Evolutionary conservation across 2,113 vertebrate genomes (phyloP).

Genomic region (Tonatia bakeri): DNA sequence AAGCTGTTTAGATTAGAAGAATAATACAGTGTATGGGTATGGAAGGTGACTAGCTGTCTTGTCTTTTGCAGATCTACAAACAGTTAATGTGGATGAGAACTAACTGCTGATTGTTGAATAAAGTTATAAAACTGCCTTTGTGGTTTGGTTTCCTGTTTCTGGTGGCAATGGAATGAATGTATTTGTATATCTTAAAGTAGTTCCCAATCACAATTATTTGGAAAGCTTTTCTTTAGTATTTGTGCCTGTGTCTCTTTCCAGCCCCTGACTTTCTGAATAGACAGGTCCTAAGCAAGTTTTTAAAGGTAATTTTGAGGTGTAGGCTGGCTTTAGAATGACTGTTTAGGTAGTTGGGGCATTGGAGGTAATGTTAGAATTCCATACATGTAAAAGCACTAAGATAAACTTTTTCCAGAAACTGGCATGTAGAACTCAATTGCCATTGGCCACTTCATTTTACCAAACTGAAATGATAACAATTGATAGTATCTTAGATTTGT

Average conservation of each 20-base stretch:
- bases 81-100: conserved; percentile 97
- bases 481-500: neutral
- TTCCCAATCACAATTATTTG: neutral
- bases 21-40: neutral
- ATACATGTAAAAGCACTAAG: neutral
- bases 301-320: neutral
- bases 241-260: neutral
- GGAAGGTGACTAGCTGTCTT: neutral
- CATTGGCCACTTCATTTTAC: neutral
- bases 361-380: neutral
- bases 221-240: neutral
- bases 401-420: neutral
- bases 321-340: neutral
- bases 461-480: neutral
- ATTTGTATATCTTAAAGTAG: neutral
- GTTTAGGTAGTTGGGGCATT: neutral
- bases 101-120: conserved; percentile 82
- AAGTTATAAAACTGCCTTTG: conserved; percentile 63
- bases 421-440: neutral
- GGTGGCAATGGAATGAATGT: neutral
- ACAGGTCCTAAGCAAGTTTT: neutral
- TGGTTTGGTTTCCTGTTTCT: neutral
- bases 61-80: conserved; percentile 90
- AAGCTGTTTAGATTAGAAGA: neutral
- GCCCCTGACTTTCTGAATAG: neutral